phyloP scores from a whole-genome alignment of 2,888 invertebrate species.

The Lithophane socia region DNA sequence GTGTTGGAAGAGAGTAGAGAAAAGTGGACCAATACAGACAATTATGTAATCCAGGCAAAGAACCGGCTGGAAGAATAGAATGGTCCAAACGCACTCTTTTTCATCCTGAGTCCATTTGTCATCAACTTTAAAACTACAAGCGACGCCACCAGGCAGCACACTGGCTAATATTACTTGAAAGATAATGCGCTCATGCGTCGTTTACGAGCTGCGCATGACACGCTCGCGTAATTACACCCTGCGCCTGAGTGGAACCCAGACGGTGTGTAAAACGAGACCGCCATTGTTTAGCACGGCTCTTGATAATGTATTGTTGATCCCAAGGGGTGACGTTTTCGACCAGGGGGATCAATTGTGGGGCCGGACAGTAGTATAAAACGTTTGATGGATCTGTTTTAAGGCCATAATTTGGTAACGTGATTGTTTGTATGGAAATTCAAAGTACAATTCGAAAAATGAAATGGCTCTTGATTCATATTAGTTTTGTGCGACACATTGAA shows the following conservation, averaged over 20 bases:
- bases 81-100: not conserved
- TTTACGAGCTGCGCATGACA: slow-evolving; percentile 67
- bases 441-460: not conserved
- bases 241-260: slow-evolving; percentile 67
- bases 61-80: not conserved
- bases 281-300: slow-evolving; percentile 56
- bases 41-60: not conserved
- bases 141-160: slow-evolving; percentile 26
- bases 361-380: not conserved
- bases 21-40: not conserved
- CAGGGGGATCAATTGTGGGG: slow-evolving; percentile 24
- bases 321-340: slow-evolving; percentile 30
- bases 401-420: slow-evolving; percentile 1
- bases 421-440: not conserved
- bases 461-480: not conserved
- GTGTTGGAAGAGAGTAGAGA: not conserved
- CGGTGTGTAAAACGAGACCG: slow-evolving; percentile 60
- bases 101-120: not conserved
- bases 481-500: slow-evolving; percentile 1
- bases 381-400: slow-evolving; percentile 24
- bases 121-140: slow-evolving; percentile 8
- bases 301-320: slow-evolving; percentile 46
- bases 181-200: slow-evolving; percentile 65
- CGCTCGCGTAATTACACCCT: slow-evolving; percentile 70
- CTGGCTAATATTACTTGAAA: slow-evolving; percentile 51